A percentile compares a stretch with the other conserved stretches of the same genome.
Conservation (phyloP, 1,140 invertebrate genomes). For the Anadara kagoshimensis region DNA sequence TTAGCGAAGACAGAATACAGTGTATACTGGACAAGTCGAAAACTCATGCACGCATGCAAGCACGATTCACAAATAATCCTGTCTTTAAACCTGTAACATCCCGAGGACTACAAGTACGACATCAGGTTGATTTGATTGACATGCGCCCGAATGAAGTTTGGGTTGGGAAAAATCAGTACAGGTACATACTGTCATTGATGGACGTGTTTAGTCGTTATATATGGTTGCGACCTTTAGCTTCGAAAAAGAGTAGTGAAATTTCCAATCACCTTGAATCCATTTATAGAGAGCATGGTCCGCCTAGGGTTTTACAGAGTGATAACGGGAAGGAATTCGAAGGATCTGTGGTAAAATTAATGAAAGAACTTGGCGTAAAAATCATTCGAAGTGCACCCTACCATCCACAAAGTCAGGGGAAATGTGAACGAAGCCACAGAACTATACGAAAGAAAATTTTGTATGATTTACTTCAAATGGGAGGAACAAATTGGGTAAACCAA, state of each 20-base stretch:
- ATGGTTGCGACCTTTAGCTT: background rate
- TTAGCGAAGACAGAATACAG: too few relatives aligned
- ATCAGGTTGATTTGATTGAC: background rate
- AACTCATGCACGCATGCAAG: too few relatives aligned
- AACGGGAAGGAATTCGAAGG: conserved; percentile 3
- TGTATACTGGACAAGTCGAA: too few relatives aligned
- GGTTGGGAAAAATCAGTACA: background rate
- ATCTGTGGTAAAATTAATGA: background rate
- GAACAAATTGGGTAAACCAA: background rate
- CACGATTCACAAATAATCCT: too few relatives aligned
- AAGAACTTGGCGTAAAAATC: background rate
- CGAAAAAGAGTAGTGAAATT: background rate
- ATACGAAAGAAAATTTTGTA: background rate
- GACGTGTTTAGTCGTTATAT: conserved; percentile 6
- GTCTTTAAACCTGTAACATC: background rate
- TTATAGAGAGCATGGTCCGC: background rate
- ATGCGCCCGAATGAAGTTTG: background rate
- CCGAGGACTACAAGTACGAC: background rate
- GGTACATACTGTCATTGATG: background rate
- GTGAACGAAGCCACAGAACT: background rate
- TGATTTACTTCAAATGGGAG: background rate
- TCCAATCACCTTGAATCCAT: background rate
- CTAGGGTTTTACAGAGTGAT: background rate
- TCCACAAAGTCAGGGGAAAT: conserved; percentile 2
- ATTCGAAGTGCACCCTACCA: background rate